These are phyloP conservation scores for Alauda arvensis DNA, from an alignment of 2,797 vertebrate genomes.

Conservation along the genomic window DNA sequence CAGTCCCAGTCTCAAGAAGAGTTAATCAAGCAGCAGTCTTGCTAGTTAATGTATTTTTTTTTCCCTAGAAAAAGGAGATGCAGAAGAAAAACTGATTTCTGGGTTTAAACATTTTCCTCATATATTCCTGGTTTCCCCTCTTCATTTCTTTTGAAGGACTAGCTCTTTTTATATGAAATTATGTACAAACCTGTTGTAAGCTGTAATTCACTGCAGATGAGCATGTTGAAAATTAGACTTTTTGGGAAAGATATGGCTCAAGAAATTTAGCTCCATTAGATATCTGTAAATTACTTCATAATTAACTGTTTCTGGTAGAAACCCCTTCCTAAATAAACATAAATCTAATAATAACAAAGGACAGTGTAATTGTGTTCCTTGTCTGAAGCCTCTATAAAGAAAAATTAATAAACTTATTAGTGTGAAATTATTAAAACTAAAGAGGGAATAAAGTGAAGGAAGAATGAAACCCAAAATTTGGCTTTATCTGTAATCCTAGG, in stretches of 20 bases:
- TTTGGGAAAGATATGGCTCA: neutral
- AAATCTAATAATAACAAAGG: neutral
- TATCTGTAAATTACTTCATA: neutral
- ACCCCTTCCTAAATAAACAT: rapidly evolving
- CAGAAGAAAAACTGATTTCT: neutral
- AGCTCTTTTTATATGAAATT: neutral
- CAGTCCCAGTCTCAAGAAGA: neutral
- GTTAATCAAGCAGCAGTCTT: neutral
- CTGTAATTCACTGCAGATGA: neutral
- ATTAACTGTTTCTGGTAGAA: neutral
- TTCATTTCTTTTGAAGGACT: neutral
- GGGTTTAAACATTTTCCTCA: neutral
- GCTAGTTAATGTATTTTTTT: neutral
- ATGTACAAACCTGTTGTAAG: neutral
- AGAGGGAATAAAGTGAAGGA: neutral
- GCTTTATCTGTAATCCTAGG: neutral
- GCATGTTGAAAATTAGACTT: neutral
- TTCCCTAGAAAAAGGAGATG: neutral
- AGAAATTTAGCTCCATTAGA: neutral
- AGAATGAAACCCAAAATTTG: neutral
- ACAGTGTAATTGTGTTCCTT: neutral
- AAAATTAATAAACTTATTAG: neutral
- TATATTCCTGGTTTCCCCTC: neutral
- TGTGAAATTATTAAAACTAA: neutral
- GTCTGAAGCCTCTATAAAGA: neutral